Conservation (phyloP, 2,113 vertebrate genomes). For the Cygnus atratus region DNA sequence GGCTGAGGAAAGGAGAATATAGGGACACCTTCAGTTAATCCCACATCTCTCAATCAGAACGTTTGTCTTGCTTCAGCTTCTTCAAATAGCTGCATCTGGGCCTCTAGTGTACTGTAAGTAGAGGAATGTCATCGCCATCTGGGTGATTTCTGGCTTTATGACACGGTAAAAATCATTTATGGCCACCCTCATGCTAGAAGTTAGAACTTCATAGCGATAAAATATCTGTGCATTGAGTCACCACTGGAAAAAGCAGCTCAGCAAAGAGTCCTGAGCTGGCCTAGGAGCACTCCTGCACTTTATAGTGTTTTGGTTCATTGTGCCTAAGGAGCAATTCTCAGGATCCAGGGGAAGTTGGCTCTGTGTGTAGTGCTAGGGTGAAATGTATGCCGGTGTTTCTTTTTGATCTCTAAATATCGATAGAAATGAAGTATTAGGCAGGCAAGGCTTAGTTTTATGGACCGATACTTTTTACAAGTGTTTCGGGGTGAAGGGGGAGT, state of each 20-base stretch:
- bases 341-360: neutral
- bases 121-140: slow-evolving; percentile 22
- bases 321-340: slow-evolving; percentile 3
- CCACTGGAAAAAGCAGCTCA: neutral
- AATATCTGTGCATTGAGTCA: neutral
- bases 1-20: neutral
- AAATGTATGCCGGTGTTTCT: neutral
- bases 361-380: neutral
- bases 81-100: neutral
- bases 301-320: neutral
- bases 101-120: slow-evolving; percentile 39
- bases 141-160: slow-evolving; percentile 63
- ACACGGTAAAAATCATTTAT: slow-evolving; percentile 67
- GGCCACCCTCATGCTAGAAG: neutral
- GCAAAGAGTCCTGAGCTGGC: neutral
- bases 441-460: neutral
- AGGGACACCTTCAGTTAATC: slow-evolving; percentile 31
- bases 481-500: neutral
- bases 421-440: slow-evolving; percentile 11
- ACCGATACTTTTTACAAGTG: neutral
- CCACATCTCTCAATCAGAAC: slow-evolving; percentile 40
- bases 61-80: neutral
- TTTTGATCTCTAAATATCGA: neutral
- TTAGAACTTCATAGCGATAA: slow-evolving; percentile 42
- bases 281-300: neutral